Evolutionary conservation across 1,140 invertebrate species (phyloP).

Genomic region (Hormaphis cornu): DNA sequence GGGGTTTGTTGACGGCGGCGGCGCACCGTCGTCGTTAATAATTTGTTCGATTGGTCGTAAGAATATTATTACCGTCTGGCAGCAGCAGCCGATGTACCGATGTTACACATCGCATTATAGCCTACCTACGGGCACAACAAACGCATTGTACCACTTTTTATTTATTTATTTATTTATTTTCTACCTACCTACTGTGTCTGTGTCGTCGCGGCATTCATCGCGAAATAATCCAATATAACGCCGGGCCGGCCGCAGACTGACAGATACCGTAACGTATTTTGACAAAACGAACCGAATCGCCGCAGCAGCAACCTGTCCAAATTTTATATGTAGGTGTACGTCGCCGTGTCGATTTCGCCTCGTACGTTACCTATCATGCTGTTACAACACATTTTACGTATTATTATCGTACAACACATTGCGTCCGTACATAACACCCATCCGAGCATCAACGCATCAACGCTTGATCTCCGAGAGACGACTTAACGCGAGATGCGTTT

Average conservation of each 20-base stretch:
- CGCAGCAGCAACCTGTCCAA: conserved; percentile 21
- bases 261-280: conserved; percentile 29
- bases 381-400: neutral
- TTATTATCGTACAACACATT: no score
- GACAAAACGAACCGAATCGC: conserved; percentile 29
- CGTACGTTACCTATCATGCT: no score
- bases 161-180: no score
- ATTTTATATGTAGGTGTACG: neutral
- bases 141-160: no score
- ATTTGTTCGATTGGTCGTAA: conserved; percentile 23
- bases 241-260: neutral
- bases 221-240: conserved; percentile 15
- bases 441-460: no score
- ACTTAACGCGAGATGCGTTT: neutral
- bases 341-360: conserved; percentile 10
- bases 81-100: no score
- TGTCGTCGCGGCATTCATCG: conserved; percentile 2
- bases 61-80: neutral
- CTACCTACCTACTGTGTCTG: no score
- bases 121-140: no score
- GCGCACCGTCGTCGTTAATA: neutral
- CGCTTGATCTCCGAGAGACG: neutral
- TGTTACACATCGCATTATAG: no score
- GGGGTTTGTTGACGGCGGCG: conserved; percentile 1
- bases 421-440: no score